phyloP scores from a whole-genome alignment of 2,113 vertebrate species.

The Eclectus roratus region DNA sequence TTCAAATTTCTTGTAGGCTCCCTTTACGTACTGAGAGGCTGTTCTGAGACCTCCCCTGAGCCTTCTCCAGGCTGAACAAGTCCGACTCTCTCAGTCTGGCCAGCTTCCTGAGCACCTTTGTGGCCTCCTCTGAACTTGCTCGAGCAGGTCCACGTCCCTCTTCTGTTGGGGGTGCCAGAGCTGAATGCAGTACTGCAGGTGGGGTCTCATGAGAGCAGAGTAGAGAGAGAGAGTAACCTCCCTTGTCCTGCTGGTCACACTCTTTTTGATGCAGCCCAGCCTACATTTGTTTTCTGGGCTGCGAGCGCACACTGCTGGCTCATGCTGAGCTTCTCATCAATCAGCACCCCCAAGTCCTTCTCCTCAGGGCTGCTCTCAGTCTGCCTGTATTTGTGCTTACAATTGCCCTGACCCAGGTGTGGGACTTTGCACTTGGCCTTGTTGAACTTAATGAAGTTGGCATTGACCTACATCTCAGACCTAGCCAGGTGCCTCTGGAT shows the following conservation, averaged over 20 bases:
- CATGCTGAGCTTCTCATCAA: background rate
- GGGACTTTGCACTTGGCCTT: background rate
- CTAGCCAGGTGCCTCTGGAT: background rate
- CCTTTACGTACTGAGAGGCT: background rate
- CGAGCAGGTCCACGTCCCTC: background rate
- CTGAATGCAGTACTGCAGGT: background rate
- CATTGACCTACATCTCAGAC: background rate
- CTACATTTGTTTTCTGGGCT: background rate
- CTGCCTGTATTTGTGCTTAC: background rate
- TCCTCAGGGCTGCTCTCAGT: background rate
- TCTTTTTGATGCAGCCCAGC: background rate
- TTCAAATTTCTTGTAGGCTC: background rate
- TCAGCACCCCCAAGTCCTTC: background rate
- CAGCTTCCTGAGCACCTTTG: background rate
- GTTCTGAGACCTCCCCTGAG: background rate
- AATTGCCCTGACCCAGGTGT: background rate
- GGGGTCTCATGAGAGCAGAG: background rate
- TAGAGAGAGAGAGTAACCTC: background rate
- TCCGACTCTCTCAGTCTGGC: background rate
- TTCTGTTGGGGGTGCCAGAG: background rate
- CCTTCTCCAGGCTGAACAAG: background rate
- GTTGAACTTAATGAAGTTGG: background rate
- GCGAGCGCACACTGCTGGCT: background rate
- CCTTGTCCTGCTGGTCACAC: background rate
- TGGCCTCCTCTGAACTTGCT: background rate